Conservation (phyloP, 2,113 vertebrate species). For the Lasiurus cinereus region DNA sequence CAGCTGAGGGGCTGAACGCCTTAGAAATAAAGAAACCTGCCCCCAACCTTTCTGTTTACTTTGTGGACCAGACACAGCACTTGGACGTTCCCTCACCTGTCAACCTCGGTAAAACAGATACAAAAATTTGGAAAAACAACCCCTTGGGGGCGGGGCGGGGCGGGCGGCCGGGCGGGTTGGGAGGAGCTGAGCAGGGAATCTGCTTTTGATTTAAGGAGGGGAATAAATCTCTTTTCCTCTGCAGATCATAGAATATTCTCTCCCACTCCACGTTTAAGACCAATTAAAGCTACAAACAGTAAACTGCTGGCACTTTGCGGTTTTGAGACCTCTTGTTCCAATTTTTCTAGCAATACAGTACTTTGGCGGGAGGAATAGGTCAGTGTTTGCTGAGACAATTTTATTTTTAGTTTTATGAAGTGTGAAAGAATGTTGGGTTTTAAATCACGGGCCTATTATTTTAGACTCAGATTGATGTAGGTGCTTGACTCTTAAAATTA, state of each 20-base stretch:
- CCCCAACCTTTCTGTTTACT: constrained; percentile 64
- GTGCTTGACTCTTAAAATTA: constrained; percentile 76
- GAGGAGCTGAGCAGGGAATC: constrained; percentile 15
- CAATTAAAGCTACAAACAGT: constrained; percentile 65
- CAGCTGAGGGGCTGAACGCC: constrained; percentile 63
- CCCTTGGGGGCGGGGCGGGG: not conserved
- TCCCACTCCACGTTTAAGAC: constrained; percentile 55
- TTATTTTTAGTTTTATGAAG: constrained; percentile 80
- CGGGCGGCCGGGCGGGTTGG: not conserved
- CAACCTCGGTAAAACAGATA: not conserved
- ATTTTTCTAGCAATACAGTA: constrained; percentile 65
- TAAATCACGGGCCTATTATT: constrained; percentile 74
- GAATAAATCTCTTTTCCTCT: constrained; percentile 64
- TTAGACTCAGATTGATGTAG: constrained; percentile 73
- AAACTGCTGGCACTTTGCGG: not conserved
- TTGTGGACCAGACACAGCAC: not conserved
- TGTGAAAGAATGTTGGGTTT: constrained; percentile 78
- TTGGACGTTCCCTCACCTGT: not conserved
- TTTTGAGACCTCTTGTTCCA: constrained; percentile 30
- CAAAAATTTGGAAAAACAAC: not conserved
- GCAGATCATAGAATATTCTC: constrained; percentile 33
- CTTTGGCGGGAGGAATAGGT: constrained; percentile 55
- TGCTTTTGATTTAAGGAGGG: constrained; percentile 50
- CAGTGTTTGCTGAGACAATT: constrained; percentile 67
- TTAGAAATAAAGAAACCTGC: constrained; percentile 62